Conservation (phyloP, 2,113 vertebrate genomes). For the Percina caprodes region DNA sequence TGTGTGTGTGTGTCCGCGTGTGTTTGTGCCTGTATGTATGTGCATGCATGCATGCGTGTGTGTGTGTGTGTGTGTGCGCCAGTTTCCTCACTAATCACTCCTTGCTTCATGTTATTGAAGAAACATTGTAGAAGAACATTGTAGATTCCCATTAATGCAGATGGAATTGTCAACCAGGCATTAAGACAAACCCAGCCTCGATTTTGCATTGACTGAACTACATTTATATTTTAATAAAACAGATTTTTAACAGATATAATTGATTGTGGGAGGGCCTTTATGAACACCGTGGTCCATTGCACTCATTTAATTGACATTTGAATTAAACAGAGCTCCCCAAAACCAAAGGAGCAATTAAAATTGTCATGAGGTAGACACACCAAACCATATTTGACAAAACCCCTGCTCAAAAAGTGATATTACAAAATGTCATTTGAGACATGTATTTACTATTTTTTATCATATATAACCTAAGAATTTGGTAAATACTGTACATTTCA, state of each 20-base stretch:
- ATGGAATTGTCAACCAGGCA: background rate
- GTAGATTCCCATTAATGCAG: background rate
- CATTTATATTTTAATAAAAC: background rate
- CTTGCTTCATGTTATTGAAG: slow-evolving; percentile 17
- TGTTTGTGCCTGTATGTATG: slow-evolving; percentile 9
- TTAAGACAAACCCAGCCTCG: background rate
- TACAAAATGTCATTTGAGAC: no score
- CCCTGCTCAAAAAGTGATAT: no score
- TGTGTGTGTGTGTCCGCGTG: background rate
- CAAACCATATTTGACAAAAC: no score
- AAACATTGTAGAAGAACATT: no score
- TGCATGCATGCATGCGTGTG: background rate
- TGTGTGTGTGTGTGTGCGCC: background rate
- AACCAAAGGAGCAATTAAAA: background rate
- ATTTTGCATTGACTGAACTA: background rate
- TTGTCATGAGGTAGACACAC: background rate
- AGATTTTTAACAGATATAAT: background rate
- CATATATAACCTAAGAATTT: no score
- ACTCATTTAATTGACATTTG: slow-evolving; percentile 10
- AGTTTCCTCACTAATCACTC: slow-evolving; percentile 37
- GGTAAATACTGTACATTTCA: no score
- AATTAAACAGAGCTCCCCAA: background rate
- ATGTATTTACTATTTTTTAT: no score
- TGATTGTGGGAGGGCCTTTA: background rate
- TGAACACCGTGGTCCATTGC: background rate